Evolutionary conservation across 53 echinoderm and acorn worm genomes (phyloP).

Genomic region (Apostichopus leukothele): DNA sequence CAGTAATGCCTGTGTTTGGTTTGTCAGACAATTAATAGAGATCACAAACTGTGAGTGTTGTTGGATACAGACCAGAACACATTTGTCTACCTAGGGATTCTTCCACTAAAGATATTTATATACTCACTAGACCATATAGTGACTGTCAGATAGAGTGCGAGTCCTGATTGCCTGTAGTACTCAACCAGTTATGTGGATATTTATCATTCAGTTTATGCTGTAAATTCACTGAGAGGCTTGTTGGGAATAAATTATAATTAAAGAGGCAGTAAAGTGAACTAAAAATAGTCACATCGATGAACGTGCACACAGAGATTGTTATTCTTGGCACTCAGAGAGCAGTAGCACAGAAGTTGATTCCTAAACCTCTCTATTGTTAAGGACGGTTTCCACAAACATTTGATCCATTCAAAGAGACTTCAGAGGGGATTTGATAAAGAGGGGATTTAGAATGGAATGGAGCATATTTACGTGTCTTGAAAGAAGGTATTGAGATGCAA

Average conservation of each 20-base stretch:
- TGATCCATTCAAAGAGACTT: background rate
- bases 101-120: no score
- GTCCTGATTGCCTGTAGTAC: no score
- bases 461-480: background rate
- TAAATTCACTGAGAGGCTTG: background rate
- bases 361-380: background rate
- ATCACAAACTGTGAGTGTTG: no score
- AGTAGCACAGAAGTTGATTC: background rate
- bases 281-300: slow-evolving; percentile 21
- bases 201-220: background rate
- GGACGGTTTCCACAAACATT: background rate
- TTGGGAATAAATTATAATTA: background rate
- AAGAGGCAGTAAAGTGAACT: background rate
- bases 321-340: slow-evolving; percentile 6
- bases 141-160: no score
- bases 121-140: no score
- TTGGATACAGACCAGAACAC: no score
- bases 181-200: background rate
- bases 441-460: background rate
- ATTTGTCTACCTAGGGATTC: no score
- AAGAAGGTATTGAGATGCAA: background rate
- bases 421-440: background rate
- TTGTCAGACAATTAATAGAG: no score
- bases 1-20: no score
- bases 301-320: slow-evolving; percentile 12